Percentiles rank a stretch among this genome's conserved stretches.
These are phyloP conservation scores for Harpagoxenus sublaevis DNA, from an alignment of 2,888 invertebrate species.

Conservation along the genomic window DNA sequence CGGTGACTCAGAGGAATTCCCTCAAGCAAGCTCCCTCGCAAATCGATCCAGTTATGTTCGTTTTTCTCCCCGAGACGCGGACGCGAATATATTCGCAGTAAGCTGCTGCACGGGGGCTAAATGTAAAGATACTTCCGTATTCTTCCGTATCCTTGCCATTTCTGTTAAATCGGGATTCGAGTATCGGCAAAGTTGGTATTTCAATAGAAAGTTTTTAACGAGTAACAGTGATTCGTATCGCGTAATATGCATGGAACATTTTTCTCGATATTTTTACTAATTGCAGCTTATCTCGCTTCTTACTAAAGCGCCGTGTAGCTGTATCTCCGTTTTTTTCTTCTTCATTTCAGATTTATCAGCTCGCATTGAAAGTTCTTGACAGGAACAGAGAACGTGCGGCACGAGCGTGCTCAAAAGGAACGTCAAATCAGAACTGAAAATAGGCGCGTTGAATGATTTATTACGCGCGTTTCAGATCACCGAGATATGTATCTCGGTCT, in stretches of 20 bases:
- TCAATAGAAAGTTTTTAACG: conserved; percentile 4
- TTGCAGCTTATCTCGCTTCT: background rate
- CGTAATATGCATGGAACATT: background rate
- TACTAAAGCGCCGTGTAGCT: too few relatives aligned
- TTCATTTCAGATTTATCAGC: background rate
- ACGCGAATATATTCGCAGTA: conserved; percentile 21
- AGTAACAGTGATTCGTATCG: background rate
- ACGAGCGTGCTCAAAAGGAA: conserved; percentile 1
- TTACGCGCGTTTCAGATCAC: conserved; percentile 20
- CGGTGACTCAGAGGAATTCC: conserved; percentile 43
- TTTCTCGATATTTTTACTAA: background rate
- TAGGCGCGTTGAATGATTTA: conserved; percentile 42
- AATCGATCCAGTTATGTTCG: conserved; percentile 42
- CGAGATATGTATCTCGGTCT: conserved; percentile 18
- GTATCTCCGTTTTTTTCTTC: background rate
- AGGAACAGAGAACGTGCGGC: background rate
- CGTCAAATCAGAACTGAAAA: conserved; percentile 41
- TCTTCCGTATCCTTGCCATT: background rate
- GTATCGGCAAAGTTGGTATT: background rate
- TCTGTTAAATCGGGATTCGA: background rate
- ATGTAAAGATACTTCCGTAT: conserved; percentile 7
- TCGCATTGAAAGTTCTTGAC: background rate
- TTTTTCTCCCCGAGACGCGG: conserved; percentile 2
- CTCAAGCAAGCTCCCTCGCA: conserved; percentile 23
- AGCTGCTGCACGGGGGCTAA: background rate